Evolutionary conservation across 2,113 vertebrate genomes (phyloP).

Genomic region (Sylvia atricapilla): DNA sequence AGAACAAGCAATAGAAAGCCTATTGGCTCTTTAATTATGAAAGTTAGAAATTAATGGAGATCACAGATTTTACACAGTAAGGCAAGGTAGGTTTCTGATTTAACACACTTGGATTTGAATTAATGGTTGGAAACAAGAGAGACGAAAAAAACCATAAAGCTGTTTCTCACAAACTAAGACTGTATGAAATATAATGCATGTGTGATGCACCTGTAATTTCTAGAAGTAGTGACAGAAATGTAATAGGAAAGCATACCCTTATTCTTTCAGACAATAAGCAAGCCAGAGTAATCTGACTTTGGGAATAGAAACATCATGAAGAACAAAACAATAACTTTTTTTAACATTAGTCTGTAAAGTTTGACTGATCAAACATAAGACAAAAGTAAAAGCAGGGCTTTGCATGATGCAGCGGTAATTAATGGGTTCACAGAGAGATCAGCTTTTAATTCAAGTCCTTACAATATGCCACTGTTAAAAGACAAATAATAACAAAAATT

Average conservation of each 20-base stretch:
- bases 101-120: not conserved
- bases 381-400: not conserved
- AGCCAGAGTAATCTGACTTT: not conserved
- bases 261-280: not conserved
- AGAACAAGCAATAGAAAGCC: constrained; percentile 36
- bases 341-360: not conserved
- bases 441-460: not conserved
- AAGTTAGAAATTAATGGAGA: constrained; percentile 50
- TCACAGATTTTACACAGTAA: constrained; percentile 32
- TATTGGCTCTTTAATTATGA: constrained; percentile 40
- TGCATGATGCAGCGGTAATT: not conserved
- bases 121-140: constrained; percentile 36
- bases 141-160: not conserved
- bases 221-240: not conserved
- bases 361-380: not conserved
- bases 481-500: not conserved
- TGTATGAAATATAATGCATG: not conserved
- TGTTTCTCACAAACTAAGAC: constrained; percentile 1
- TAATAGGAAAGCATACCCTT: not conserved
- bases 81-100: constrained; percentile 19
- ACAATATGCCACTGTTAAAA: not conserved
- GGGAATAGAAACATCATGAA: not conserved
- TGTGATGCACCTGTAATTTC: not conserved
- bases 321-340: not conserved
- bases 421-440: not conserved